Base-by-base conservation (phyloP, 2,888 invertebrate species). In the Leucophenga maculata region DNA sequence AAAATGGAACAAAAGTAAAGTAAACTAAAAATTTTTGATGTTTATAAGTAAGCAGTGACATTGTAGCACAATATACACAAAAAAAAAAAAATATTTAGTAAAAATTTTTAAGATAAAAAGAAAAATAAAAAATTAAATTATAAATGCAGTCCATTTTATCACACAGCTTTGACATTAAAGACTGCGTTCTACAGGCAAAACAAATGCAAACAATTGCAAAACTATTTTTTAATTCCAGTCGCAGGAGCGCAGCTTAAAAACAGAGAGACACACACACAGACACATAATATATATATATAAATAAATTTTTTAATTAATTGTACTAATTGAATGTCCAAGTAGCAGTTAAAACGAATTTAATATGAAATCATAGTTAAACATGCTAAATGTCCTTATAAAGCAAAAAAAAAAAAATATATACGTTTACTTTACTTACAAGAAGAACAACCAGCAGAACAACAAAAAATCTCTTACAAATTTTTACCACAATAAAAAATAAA, bases 361-460 rank as follows among this genome's bases (percentile, higher is more conserved):
- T 18, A 22, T n/a, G 22, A 57, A 57, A 57, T 1, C 3, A 8
- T 31, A 16, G n/a, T 26, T 26, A 26, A 26, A 26, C 26, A 26
- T 26, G 26, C 26, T 50, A 50, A 11, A 50, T 16, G 50, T 50
- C 50, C 50, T 39, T 50, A 50, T 18, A 18, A 16, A 60, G 18
- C 16, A n/a, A 60, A 39, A 26, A 22, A 55, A 55, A 55, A 32
- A 32, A 32, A 6, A 32, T 6, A 4, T 8, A 16, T 1, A 60
- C 3, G 60, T 60, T 60, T 60, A 60, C 60, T 60, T 60, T 60
- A 60, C 60, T 26, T 39, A 39, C 60, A 60, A 60, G 32, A 57
- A 20, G 1, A 50, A 55, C 55, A 55, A 13, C 20, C n/a, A n/a
- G n/a, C n/a, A n/a, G n/a, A 32, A 60, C 32, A 60, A 60, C 20